Evolutionary conservation across 2,888 invertebrate species (phyloP), one percentile per base, ranked within the genome.

Genomic region (Macrosoma leucophasiata): DNA sequence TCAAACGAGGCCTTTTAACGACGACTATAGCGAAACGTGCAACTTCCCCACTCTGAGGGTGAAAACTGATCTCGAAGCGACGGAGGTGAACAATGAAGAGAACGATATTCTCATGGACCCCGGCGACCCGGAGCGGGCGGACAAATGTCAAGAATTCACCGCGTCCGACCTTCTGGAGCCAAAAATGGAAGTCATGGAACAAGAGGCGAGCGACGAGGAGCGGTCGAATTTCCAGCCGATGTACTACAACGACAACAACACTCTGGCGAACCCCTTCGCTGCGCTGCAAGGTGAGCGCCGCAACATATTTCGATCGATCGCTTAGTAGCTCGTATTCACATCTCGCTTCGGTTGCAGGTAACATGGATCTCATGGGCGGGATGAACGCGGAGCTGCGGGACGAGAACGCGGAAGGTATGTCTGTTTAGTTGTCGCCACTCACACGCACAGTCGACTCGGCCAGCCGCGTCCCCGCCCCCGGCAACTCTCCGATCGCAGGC

Each of bases 171-270:
- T 84, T 50, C 62, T 84, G 46, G 84, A 90, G 84, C 90, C 91
- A 57, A 91, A 91, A 85, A 79, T 90, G 75, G 91, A 91, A 82
- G 84, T 90, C 50, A 89, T 90, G 62, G 91, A 91, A 69, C 91
- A 79, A 43, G 84, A 84, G 71, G 86, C 86, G 45, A 91, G 90
- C 62, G 91, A 91, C 59, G 90, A 90, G 50, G 91, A 90, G 54
- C 75, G 82, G 39, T 73, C 84, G 24, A 60, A 52, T 47, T 82
- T 75, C 48, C 78, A 71, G 39, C 79, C 72, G 36, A 62, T 79
- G 43, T 82, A 73, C 53, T 81, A 69, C 57, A 69, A 65, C 46
- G 84, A 84, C 50, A 82, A 75, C 43, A 82, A 77, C 47, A 55
- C 81, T 33, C 62, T 85, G 21, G 75, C 84, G 13, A 84, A 84